A percentile compares a stretch with the other conserved stretches of the same genome.
Evolutionary conservation across 2,888 invertebrate genomes (phyloP).

Genomic region (Hymenopus coronatus): DNA sequence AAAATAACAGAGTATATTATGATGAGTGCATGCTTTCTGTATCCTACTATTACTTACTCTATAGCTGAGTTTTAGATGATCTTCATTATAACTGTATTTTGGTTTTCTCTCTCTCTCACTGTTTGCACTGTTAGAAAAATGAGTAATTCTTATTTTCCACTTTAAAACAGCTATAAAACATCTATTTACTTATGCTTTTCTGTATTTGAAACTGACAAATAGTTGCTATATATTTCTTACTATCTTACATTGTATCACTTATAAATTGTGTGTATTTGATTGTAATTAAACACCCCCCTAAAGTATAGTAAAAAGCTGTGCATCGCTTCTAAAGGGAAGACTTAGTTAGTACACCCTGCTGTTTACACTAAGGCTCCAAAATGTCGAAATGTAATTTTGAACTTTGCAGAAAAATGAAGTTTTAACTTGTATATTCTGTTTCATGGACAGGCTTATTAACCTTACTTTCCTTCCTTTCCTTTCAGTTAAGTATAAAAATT

Average conservation of each 20-base stretch:
- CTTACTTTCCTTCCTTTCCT: neutral
- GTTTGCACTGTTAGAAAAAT: conserved; percentile 15
- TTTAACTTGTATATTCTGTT: neutral
- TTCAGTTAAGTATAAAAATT: neutral
- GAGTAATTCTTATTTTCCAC: conserved; percentile 18
- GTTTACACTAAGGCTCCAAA: neutral
- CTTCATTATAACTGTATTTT: conserved; percentile 14
- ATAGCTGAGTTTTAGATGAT: conserved; percentile 12
- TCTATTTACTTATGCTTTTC: conserved; percentile 17
- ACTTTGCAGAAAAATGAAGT: neutral
- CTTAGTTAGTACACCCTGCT: neutral
- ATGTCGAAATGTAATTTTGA: neutral
- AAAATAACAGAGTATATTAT: no score
- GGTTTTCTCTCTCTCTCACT: conserved; percentile 17
- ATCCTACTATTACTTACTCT: conserved; percentile 12
- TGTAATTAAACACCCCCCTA: conserved; percentile 21
- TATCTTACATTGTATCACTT: conserved; percentile 17
- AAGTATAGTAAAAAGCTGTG: conserved; percentile 11
- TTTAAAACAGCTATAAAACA: conserved; percentile 6
- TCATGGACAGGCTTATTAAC: neutral
- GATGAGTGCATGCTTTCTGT: conserved; percentile 1
- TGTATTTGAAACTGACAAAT: conserved; percentile 17
- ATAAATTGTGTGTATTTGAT: conserved; percentile 22
- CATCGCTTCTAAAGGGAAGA: conserved; percentile 17
- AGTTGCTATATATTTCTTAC: conserved; percentile 19